Evolutionary conservation across 2,797 vertebrate genomes (phyloP).

Genomic region (Oreochromis grahami): DNA sequence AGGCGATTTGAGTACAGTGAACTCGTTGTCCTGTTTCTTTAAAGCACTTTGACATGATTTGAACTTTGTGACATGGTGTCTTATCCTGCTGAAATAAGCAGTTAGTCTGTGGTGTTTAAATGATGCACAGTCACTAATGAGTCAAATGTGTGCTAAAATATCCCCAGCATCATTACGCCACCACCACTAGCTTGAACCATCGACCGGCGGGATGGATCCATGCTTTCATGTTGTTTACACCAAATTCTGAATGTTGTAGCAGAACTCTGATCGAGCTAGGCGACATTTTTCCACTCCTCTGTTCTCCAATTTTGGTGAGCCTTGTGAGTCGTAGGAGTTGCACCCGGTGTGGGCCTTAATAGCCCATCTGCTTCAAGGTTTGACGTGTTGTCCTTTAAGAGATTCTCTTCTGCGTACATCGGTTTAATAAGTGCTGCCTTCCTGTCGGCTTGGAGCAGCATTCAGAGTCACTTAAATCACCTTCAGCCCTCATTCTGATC

Average conservation of each 20-base stretch:
- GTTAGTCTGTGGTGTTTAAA: neutral
- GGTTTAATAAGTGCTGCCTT: neutral
- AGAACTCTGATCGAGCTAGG: neutral
- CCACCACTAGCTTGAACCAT: neutral
- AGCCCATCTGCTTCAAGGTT: neutral
- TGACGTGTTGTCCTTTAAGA: neutral
- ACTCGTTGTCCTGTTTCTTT: neutral
- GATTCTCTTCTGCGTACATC: neutral
- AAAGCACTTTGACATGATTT: neutral
- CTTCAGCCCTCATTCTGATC: neutral
- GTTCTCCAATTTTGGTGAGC: neutral
- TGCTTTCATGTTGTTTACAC: neutral
- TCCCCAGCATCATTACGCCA: neutral
- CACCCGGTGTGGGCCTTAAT: neutral
- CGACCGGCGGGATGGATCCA: neutral
- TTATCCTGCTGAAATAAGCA: neutral
- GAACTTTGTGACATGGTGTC: neutral
- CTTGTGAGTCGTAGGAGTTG: neutral
- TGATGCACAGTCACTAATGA: neutral
- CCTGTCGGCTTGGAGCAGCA: neutral
- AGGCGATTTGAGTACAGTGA: neutral
- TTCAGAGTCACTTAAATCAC: neutral
- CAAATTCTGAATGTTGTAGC: neutral
- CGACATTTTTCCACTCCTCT: neutral
- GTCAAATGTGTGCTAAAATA: neutral